Evolutionary conservation across 2,888 invertebrate genomes (phyloP), one percentile per base, ranked within the genome.

Genomic region (Rosalia funebris): DNA sequence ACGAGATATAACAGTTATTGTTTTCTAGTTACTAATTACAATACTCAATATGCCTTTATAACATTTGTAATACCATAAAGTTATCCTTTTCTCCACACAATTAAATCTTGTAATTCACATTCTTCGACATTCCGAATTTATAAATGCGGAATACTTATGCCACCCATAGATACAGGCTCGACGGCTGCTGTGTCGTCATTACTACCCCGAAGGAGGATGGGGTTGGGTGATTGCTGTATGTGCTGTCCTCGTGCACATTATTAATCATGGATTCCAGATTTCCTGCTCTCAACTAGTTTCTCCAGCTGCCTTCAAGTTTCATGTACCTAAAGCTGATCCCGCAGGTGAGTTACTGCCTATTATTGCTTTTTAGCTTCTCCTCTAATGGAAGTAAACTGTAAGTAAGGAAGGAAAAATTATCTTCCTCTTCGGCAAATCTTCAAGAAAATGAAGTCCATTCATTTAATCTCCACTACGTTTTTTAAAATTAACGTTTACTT

Each of bases 191-290:
- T 88, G 88, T 57, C 84, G 90, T 25, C 90, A 93, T 71, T 92
- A 93, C 82, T 93, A 93, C 80, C 92, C 93, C 1, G 93, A 93
- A 82, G 92, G 92, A 1, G 92, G 92, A 10, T 93, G 93, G 93
- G 93, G 93, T 11, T 93, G 91, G 91, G 87, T 92, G 48, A 86
- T 93, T 60, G 87, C 90, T 45, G 85, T 87, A 52, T 91, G 91
- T 66, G 89, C 89, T 16, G 85, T 90, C 17, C 81, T 91, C 57
- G 90, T 91, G 15, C 90, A 93, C 77, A 82, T 91, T 50, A 82
- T 93, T 47, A 87, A 89, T 46, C 89, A 91, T 72, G 93, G 93
- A 4, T 81, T 92, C 53, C 92, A 92, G 76, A 84, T 91, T 62
- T 85, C 86, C 37, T 82, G 81, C 63, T 77, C 81, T 14, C 88